Evolutionary conservation across 2,888 invertebrate species (phyloP), one percentile per base, ranked within the genome.

Genomic region (Beris morrisii): DNA sequence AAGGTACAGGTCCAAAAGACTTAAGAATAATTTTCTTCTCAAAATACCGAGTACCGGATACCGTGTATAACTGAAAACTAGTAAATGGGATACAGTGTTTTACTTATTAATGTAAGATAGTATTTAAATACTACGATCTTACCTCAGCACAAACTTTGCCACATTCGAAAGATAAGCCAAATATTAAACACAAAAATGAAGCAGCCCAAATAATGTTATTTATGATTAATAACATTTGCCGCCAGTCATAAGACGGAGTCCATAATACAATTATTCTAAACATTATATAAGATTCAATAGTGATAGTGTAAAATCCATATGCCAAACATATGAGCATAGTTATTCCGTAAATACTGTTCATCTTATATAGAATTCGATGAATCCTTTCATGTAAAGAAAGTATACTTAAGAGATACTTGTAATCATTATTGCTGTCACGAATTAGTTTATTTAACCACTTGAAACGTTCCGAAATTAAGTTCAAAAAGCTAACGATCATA

Each of bases 291-390:
- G 2, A 9, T 44, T 57, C 57, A 44, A 5, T 31, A 1, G 57
- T 57, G 13, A 31, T 44, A 13, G 57, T 57, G 15, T 57, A 57
- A 12, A 57, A 15, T 44, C 44, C 57, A 22, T 57, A 57, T 13
- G 32, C 9, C 9, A 57, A 57, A 22, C 45, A 44, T n/a, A 44
- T 12, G n/a, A 57, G 31, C 4, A 31, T 15, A 13, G 28, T 57
- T 12, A 22, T 4, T 6, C 57, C 54, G 31, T 32, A 55, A 12
- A n/a, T 32, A 11, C n/a, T 4, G 2, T 30, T 55, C 54, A 55
- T 11, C 31, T 32, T n/a, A 12, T 15, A 1, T 2, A 55, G 6
- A 11, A 32, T 4, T 5, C n/a, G 4, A 30, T 4, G 7, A 55
- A 55, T 15, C 1, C 31, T 30, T 31, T 32, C 54, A n/a, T 32